Evolutionary conservation across 1,140 invertebrate genomes (phyloP), one percentile per base, ranked within the genome.

Genomic region (Lasioglossum albipes): DNA sequence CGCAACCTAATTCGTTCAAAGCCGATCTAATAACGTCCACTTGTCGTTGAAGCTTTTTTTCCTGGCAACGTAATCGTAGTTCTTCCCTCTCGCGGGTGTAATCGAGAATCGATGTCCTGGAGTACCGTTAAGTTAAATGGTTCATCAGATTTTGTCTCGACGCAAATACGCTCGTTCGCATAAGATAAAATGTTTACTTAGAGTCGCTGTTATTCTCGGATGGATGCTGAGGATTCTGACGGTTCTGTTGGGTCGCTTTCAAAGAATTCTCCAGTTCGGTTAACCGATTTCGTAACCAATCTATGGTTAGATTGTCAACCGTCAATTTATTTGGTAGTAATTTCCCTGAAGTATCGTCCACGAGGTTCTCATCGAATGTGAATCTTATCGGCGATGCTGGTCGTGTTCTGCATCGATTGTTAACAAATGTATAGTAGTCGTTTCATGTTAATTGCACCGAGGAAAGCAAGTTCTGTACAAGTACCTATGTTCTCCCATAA

Each of bases 291-390:
- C 96, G 95, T 54, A 98, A 90, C 96, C 96, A 97, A 84, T 98
- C 97, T 57, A 98, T 95, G 0, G 98, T 99, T 18, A 98, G 94
- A 91, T 98, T 98, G 92, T 99, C 97, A 0, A 98, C 96, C 0
- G 97, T 97, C 62, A 99, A 90, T 88, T 96, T 96, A 92, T 97
- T 97, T 10, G 96, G 95, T 84, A 96, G 94, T 22, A 98, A 94
- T 91, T 96, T 97, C 20, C 96, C 96, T 52, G 96, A 96, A 31
- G 96, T 96, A 84, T 97, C 96, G 87, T 98, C 96, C 4, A 98
- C 95, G 78, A 98, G 94, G 86, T 95, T 96, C 75, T 96, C 95
- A 91, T 98, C 97, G 91, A 98, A 98, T 12, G 95, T 95, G 90
- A 98, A 98, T 83, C 95, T 94, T 41, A 97, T 93, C 22, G 96